phyloP scores from a whole-genome alignment of 2,797 vertebrate species.

The Liparis tanakae region DNA sequence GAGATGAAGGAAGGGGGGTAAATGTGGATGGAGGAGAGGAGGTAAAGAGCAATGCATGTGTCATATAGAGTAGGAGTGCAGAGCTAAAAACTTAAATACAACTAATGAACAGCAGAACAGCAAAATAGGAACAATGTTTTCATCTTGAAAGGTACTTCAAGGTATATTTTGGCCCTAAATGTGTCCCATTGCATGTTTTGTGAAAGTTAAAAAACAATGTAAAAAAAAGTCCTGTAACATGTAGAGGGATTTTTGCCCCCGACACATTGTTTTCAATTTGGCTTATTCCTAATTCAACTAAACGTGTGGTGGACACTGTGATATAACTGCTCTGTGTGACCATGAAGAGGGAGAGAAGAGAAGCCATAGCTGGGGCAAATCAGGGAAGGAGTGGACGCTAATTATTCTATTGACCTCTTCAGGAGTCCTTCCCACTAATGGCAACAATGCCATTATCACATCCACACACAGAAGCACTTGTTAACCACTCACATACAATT shows the following conservation, averaged over 20 bases:
- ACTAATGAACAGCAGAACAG: conserved; percentile 12
- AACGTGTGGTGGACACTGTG: neutral
- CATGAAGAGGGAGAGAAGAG: conserved; percentile 14
- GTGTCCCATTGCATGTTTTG: neutral
- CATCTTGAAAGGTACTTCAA: neutral
- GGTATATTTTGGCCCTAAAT: neutral
- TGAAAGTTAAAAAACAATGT: neutral
- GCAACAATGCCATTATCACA: conserved; percentile 52
- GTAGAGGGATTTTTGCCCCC: neutral
- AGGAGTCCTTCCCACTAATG: conserved; percentile 63
- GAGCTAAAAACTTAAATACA: neutral
- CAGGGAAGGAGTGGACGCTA: conserved; percentile 44
- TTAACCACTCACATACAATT: conserved; percentile 61
- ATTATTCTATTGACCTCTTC: conserved; percentile 68
- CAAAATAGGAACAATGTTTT: neutral
- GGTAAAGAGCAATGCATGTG: neutral
- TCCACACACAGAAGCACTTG: conserved; percentile 35
- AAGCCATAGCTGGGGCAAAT: conserved; percentile 20
- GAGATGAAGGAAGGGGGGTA: conserved; percentile 2
- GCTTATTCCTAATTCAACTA: neutral
- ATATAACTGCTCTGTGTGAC: conserved; percentile 7
- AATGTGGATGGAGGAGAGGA: neutral
- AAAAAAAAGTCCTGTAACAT: neutral
- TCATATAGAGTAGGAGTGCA: conserved; percentile 15
- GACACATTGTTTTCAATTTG: neutral